Evolutionary conservation across 2,113 vertebrate genomes (phyloP).

Genomic region (Edolisoma coerulescens): DNA sequence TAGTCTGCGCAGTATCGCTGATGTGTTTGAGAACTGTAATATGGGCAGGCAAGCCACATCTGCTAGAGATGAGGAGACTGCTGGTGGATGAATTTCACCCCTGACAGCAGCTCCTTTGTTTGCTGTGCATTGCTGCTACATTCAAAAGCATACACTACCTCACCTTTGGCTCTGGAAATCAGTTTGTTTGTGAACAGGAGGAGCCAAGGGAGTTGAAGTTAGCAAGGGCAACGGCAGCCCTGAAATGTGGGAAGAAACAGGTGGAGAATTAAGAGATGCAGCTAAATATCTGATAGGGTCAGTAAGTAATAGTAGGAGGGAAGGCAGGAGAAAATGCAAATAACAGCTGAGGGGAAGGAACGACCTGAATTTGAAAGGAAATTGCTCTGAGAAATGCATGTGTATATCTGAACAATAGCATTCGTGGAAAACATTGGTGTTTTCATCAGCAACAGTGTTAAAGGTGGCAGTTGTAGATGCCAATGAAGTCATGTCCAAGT

Average conservation of each 20-base stretch:
- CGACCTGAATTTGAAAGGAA: not conserved
- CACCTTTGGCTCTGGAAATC: not conserved
- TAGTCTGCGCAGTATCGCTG: not conserved
- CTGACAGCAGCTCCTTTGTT: not conserved
- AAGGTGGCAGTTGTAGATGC: not conserved
- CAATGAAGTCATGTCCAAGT: not conserved
- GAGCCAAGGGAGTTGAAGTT: not conserved
- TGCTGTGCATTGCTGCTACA: not conserved
- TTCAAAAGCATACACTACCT: fast-evolving
- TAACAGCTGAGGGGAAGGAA: not conserved
- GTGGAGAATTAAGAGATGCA: not conserved
- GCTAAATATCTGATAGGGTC: not conserved
- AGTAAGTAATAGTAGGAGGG: not conserved
- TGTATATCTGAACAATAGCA: not conserved
- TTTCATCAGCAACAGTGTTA: not conserved
- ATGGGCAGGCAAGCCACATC: not conserved
- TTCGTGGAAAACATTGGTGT: not conserved
- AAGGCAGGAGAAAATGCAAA: not conserved
- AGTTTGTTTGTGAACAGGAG: not conserved
- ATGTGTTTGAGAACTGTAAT: not conserved
- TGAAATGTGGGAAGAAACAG: not conserved
- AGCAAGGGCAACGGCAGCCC: not conserved
- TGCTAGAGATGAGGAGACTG: not conserved
- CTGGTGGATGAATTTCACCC: not conserved
- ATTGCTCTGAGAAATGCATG: not conserved